Conservation (phyloP, 1,140 invertebrate genomes). For the Meteorus sp. region DNA sequence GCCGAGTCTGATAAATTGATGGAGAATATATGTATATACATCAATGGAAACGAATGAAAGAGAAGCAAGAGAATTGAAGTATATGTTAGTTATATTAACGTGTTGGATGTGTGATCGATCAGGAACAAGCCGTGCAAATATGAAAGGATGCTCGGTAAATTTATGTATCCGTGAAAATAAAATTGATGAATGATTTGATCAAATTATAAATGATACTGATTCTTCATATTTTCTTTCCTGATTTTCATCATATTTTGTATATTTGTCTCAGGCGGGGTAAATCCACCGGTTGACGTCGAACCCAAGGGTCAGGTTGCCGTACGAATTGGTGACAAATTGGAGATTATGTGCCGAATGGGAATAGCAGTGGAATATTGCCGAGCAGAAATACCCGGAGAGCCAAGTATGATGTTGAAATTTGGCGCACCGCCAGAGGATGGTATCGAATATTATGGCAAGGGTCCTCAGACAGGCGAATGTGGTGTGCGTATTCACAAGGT, state of each 20-base stretch:
- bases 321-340: constrained; percentile 50
- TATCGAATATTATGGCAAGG: constrained; percentile 61
- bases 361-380: constrained; percentile 9
- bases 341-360: constrained; percentile 43
- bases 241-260: background rate
- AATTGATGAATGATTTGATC: too few relatives aligned
- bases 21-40: too few relatives aligned
- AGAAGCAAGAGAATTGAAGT: background rate
- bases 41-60: background rate
- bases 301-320: constrained; percentile 44
- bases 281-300: constrained; percentile 42
- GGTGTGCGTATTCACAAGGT: constrained; percentile 67
- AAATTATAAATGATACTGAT: too few relatives aligned
- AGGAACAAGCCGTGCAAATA: background rate
- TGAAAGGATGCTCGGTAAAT: background rate
- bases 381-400: constrained; percentile 30
- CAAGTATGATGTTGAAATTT: constrained; percentile 41
- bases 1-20: constrained; percentile 15
- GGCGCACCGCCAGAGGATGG: constrained; percentile 44
- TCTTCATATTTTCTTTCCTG: too few relatives aligned
- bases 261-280: background rate
- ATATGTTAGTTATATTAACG: too few relatives aligned
- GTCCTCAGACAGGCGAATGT: constrained; percentile 66
- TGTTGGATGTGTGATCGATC: background rate
- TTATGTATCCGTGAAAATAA: background rate